Conservation (phyloP, 2,113 vertebrate species). For the Dicerorhinus sumatrensis region DNA sequence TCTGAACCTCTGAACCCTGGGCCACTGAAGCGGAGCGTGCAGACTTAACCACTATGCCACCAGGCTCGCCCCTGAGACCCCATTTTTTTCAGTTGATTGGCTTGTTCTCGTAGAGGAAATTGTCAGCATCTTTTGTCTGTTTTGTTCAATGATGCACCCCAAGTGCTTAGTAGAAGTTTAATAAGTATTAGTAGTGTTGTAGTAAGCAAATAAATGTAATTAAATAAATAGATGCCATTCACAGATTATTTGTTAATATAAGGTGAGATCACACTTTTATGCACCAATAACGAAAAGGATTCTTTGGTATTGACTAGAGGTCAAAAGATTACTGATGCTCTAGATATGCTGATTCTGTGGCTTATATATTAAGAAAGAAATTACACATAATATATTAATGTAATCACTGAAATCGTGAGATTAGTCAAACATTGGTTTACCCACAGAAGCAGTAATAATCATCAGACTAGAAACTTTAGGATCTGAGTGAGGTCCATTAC, state of each 20-base stretch:
- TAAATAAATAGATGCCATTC: not conserved
- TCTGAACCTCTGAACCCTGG: no score
- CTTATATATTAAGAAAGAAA: not conserved
- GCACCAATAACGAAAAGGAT: not conserved
- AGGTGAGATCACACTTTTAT: not conserved
- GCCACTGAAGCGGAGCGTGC: no score
- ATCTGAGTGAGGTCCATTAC: not conserved
- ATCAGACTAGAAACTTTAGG: not conserved
- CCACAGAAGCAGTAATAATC: not conserved
- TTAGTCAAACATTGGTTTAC: not conserved
- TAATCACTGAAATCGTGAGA: not conserved
- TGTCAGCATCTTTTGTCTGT: not conserved
- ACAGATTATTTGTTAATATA: not conserved
- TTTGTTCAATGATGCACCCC: not conserved
- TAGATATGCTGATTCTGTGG: not conserved
- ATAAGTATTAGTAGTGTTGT: slow-evolving; percentile 32
- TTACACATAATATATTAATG: not conserved
- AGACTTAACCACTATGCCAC: no score
- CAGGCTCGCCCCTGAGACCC: no score
- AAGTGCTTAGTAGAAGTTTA: not conserved
- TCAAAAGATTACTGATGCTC: not conserved
- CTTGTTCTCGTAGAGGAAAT: not conserved
- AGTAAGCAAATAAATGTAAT: not conserved
- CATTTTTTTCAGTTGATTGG: not conserved
- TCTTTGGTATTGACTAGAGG: not conserved